A percentile compares a stretch with the other conserved stretches of the same genome.
These are phyloP conservation scores for Chrysolina americana DNA, from an alignment of 2,888 invertebrate genomes.

Conservation along the genomic window DNA sequence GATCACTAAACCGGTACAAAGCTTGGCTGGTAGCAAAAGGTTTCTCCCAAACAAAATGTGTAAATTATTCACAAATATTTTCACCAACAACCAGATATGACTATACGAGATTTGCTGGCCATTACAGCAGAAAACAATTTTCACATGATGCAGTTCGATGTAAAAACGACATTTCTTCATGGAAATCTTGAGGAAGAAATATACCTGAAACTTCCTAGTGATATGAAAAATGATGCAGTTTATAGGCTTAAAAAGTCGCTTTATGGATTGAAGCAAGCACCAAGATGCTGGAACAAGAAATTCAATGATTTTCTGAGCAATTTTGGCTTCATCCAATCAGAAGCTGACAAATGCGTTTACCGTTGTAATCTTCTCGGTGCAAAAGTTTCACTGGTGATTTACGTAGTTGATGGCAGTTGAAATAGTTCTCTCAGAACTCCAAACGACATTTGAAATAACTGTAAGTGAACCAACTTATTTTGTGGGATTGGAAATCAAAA, in stretches of 20 bases:
- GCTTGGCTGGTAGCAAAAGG: background rate
- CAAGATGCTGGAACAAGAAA: conserved; percentile 56
- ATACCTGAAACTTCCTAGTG: background rate
- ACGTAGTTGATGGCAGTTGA: background rate
- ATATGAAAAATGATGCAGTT: background rate
- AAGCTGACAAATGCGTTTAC: conserved; percentile 49
- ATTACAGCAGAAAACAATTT: background rate
- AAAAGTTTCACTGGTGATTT: background rate
- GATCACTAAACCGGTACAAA: background rate
- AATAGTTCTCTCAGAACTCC: background rate
- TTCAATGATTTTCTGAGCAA: conserved; percentile 55
- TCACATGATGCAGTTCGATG: background rate
- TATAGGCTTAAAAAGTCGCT: conserved; percentile 35
- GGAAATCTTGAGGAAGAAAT: background rate
- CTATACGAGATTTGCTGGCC: background rate
- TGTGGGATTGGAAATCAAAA: conserved; percentile 41
- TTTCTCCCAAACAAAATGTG: background rate
- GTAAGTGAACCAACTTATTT: conserved; percentile 22
- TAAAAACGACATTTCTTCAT: background rate
- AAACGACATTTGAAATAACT: conserved; percentile 32
- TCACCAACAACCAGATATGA: conserved; percentile 5
- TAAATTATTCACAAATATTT: background rate
- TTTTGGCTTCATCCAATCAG: conserved; percentile 52
- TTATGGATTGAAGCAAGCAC: conserved; percentile 62
- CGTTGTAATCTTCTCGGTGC: background rate